Evolutionary conservation across 2,113 vertebrate species (phyloP), one percentile per base, ranked within the genome.

Genomic region (Mastomys natalensis): DNA sequence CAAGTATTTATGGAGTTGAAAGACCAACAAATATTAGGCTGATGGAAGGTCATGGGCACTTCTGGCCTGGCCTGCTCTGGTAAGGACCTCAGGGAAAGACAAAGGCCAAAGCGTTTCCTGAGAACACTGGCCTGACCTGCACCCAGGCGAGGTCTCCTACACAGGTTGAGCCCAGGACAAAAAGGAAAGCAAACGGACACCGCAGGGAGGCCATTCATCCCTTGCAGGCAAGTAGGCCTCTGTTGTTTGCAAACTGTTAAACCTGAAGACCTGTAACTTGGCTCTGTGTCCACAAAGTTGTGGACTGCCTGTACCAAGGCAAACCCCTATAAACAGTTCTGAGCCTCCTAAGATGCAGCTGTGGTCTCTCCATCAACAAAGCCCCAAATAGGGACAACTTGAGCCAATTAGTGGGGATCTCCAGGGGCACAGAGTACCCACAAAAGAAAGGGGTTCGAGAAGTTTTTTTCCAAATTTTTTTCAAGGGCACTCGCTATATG

Each of bases 251-350:
- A 97, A 87, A 95, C 62, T 93, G 58, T 97, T 97, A 97, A 97
- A 97, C 21, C 21, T 64, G n/a, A n/a, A 92, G 89, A 95, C 15
- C 66, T 43, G 26, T 21, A 58, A 51, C 34, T 86, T 0, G 64
- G 51, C 87, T 62, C 81, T 84, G 34, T 77, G 64, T 66, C 29
- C 43, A 8, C 17, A 51, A 82, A 62, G 93, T 97, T 73, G 84
- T 13, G 94, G 76, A 70, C 94, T 94, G 93, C 92, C 95, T 98
- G 89, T 93, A 95, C 95, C 77, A 31, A 12, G 24, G 96, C 81
- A 66, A 8, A 45, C 95, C 81, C 85, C 76, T 96, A 90, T 96
- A 97, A 98, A 98, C 92, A 97, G 96, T 95, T 88, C 98, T 96
- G 76, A 90, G 84, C 5, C 89, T 95, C 64, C 97, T 77, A 94